These are phyloP conservation scores for Conistra vaccinii DNA, from an alignment of 2,888 invertebrate species.

Conservation along the genomic window DNA sequence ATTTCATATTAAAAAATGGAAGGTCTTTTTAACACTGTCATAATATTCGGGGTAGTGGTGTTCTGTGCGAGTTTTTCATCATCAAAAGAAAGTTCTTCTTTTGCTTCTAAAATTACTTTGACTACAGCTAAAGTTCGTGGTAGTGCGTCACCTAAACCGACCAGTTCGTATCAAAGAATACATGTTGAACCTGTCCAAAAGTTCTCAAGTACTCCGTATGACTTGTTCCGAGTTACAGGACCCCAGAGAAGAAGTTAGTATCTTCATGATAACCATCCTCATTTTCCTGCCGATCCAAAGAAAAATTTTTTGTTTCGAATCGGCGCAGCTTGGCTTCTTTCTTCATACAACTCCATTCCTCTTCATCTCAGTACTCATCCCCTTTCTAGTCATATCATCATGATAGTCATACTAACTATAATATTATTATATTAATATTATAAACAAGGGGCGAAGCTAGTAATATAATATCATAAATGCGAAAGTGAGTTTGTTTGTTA, in stretches of 20 bases:
- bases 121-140: conserved; percentile 67
- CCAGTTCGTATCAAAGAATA: conserved; percentile 64
- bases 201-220: conserved; percentile 51
- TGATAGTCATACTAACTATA: no score
- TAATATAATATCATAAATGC: no score
- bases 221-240: conserved; percentile 58
- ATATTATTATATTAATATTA: no score
- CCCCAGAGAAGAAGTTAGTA: conserved; percentile 66
- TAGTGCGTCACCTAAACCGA: conserved; percentile 70
- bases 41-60: conserved; percentile 38
- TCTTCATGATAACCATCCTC: background rate
- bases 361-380: background rate
- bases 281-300: background rate
- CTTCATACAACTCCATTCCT: background rate
- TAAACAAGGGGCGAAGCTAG: no score
- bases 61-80: conserved; percentile 23
- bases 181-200: conserved; percentile 54
- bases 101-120: conserved; percentile 40
- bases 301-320: background rate
- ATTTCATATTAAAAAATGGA: conserved; percentile 57
- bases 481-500: no score
- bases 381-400: background rate
- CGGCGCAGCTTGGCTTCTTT: background rate
- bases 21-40: conserved; percentile 20
- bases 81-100: background rate